phyloP scores from a whole-genome alignment of 37 sponge, comb jelly and placozoan genomes.

The Hormiphora californensis region DNA sequence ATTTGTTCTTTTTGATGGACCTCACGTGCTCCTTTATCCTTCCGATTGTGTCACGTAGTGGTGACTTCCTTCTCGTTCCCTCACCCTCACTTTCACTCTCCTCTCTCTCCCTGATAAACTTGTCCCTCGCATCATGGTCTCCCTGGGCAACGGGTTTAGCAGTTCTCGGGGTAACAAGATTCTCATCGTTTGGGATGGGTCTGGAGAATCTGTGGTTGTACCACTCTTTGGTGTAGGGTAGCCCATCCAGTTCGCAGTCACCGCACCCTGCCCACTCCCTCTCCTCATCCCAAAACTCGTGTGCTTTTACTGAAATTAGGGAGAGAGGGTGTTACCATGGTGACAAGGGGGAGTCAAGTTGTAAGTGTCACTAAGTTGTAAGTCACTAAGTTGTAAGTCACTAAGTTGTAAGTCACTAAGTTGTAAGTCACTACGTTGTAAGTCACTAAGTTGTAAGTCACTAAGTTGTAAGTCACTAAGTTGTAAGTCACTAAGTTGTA shows the following conservation, averaged over 20 bases:
- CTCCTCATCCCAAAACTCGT: not conserved
- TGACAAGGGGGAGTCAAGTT: no score
- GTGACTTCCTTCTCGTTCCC: not conserved
- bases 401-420: no score
- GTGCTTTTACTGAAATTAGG: not conserved
- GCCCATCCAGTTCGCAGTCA: not conserved
- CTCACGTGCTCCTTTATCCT: constrained; percentile 1
- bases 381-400: no score
- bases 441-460: no score
- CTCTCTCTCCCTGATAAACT: not conserved
- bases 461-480: no score
- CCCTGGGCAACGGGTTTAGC: not conserved
- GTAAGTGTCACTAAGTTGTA: no score
- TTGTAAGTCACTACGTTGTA: no score
- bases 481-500: no score
- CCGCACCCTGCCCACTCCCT: constrained; percentile 12
- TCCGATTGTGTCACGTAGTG: not conserved
- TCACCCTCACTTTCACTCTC: not conserved
- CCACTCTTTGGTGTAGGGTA: not conserved
- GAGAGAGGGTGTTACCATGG: not conserved
- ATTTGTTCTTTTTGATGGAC: not conserved
- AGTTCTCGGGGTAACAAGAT: not conserved
- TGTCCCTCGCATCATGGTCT: not conserved
- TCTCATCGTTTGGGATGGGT: not conserved
- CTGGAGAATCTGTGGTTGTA: not conserved